These are phyloP conservation scores for Cataglyphis hispanica DNA, from an alignment of 1,140 invertebrate species.

Conservation along the genomic window DNA sequence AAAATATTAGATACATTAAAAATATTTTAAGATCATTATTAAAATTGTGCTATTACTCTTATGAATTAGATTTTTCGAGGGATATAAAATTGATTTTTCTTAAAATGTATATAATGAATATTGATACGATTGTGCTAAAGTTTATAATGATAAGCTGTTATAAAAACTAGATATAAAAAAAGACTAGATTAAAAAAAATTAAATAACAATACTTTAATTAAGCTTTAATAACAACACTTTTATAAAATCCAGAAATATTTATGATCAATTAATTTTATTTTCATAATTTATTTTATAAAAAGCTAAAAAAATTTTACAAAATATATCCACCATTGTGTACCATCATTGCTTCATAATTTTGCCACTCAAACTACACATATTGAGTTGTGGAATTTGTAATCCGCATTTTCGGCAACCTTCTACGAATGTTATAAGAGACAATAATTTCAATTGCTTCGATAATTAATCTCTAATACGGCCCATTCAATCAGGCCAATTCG, in stretches of 20 bases:
- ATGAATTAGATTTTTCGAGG: too few relatives aligned
- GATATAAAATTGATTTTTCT: too few relatives aligned
- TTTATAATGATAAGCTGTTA: too few relatives aligned
- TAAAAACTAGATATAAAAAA: too few relatives aligned
- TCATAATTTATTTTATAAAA: neutral
- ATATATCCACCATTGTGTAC: neutral
- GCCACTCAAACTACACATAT: neutral
- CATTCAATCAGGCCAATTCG: slow-evolving; percentile 19
- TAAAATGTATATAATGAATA: too few relatives aligned
- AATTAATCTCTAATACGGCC: slow-evolving; percentile 14
- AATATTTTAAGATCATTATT: neutral
- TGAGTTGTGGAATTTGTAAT: too few relatives aligned
- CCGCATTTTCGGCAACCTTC: neutral
- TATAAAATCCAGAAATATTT: neutral
- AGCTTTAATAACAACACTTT: too few relatives aligned
- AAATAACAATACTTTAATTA: too few relatives aligned
- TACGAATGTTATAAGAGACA: neutral
- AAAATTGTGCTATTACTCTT: neutral
- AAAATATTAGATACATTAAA: neutral
- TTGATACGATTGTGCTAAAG: too few relatives aligned
- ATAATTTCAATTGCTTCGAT: neutral
- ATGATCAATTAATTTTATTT: slow-evolving; percentile 9
- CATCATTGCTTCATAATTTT: neutral
- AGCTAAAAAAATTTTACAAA: neutral
- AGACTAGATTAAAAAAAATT: too few relatives aligned